Percentiles rank a stretch among this genome's conserved stretches.
Evolutionary conservation across 2,797 vertebrate genomes (phyloP).

Genomic region (Intellagama lesueurii): DNA sequence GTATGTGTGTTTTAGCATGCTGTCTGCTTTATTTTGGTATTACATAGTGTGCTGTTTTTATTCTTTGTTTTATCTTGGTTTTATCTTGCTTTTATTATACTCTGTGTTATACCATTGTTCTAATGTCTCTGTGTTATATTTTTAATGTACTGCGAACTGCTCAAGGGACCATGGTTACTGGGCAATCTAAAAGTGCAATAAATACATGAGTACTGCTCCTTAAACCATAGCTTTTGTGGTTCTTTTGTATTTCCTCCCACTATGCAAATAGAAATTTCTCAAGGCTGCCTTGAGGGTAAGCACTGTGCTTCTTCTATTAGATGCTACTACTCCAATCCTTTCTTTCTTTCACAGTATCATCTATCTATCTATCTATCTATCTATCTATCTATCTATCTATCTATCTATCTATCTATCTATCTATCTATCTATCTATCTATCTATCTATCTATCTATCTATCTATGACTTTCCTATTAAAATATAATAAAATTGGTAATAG

Average conservation of each 20-base stretch:
- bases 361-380: not conserved
- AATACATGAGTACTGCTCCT: not conserved
- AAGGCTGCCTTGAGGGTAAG: not conserved
- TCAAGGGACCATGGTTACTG: not conserved
- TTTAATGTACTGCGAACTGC: not conserved
- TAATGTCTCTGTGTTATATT: not conserved
- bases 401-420: not conserved
- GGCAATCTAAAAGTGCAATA: not conserved
- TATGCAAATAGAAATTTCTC: not conserved
- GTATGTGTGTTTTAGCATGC: not conserved
- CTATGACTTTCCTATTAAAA: not conserved
- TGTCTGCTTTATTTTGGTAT: not conserved
- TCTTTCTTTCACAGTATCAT: no score
- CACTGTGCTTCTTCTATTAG: not conserved
- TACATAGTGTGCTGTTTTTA: not conserved
- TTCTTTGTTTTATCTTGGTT: not conserved
- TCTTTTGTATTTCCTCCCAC: not conserved
- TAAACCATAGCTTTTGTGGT: not conserved
- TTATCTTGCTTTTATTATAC: not conserved
- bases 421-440: not conserved
- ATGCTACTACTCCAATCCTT: no score
- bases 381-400: not conserved
- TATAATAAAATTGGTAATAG: not conserved
- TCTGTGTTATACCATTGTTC: not conserved
- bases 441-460: not conserved